Percentiles rank a stretch among this genome's conserved stretches.
Evolutionary conservation across 2,113 vertebrate species (phyloP).

Genomic region (Spea bombifrons): DNA sequence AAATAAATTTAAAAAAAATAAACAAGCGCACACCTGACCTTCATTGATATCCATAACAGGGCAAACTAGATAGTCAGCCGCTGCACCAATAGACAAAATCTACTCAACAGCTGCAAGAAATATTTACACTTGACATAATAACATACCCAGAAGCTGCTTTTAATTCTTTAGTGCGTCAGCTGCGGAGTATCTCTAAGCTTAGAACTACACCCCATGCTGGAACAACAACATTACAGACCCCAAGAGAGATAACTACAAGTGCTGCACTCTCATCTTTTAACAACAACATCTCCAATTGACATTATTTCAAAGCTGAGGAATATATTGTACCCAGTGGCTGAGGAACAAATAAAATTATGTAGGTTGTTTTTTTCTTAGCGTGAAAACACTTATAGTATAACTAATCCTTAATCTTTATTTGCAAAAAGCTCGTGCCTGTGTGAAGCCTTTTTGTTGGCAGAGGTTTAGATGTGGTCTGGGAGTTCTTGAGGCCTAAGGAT

Average conservation of each 20-base stretch:
- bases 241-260: background rate
- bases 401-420: too few species aligned
- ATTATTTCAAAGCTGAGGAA: too few species aligned
- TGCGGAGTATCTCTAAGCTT: conserved; percentile 22
- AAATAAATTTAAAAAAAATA: background rate
- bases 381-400: too few species aligned
- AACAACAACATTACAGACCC: background rate
- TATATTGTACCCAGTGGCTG: too few species aligned
- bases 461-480: too few species aligned
- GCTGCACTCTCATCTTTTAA: background rate
- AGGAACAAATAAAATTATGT: too few species aligned
- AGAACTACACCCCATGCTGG: background rate
- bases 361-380: too few species aligned
- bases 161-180: conserved; percentile 45
- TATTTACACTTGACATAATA: conserved; percentile 49
- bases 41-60: conserved; percentile 40
- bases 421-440: too few species aligned
- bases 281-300: too few species aligned
- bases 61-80: conserved; percentile 1
- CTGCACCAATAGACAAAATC: conserved; percentile 21
- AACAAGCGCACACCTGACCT: background rate
- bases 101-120: conserved; percentile 45
- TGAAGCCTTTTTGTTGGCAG: too few species aligned
- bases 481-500: too few species aligned
- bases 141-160: conserved; percentile 44